Percentiles rank a stretch among this genome's conserved stretches.
Evolutionary conservation across 1,140 invertebrate genomes (phyloP).

Genomic region (Ctenoplectra terminalis): DNA sequence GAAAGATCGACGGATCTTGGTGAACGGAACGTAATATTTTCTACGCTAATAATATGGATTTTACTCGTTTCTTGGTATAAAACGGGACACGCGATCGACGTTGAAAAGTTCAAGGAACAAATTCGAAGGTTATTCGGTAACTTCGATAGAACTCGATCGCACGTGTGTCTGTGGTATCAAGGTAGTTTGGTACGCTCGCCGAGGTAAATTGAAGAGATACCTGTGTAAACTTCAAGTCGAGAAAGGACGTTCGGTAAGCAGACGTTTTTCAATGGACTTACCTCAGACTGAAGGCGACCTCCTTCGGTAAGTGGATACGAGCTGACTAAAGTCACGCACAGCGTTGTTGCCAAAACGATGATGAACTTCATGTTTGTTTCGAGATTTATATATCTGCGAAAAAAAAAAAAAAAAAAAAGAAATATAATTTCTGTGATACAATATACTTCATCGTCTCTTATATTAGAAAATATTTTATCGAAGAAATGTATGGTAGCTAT

Average conservation of each 20-base stretch:
- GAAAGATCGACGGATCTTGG: too few species aligned
- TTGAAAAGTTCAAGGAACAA: background rate
- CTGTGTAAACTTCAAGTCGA: background rate
- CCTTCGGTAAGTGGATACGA: conserved; percentile 74
- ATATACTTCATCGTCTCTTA: too few species aligned
- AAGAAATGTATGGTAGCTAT: background rate
- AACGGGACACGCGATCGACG: background rate
- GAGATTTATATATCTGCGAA: too few species aligned
- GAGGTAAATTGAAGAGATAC: background rate
- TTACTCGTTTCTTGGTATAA: too few species aligned
- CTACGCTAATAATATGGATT: too few species aligned
- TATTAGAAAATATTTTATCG: too few species aligned
- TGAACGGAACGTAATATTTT: too few species aligned
- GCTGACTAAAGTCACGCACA: conserved; percentile 73
- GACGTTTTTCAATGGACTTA: conserved; percentile 60
- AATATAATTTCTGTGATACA: too few species aligned
- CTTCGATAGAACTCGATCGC: background rate
- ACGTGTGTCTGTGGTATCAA: background rate
- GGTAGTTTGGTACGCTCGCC: background rate
- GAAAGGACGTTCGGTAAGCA: background rate
- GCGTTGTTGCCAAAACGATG: conserved; percentile 67
- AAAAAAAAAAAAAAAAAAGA: background rate
- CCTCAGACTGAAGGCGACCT: conserved; percentile 75
- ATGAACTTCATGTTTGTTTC: conserved; percentile 74
- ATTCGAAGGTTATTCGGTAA: too few species aligned